Evolutionary conservation across 1,140 invertebrate species (phyloP).

Genomic region (Dendrolimus kikuchii): DNA sequence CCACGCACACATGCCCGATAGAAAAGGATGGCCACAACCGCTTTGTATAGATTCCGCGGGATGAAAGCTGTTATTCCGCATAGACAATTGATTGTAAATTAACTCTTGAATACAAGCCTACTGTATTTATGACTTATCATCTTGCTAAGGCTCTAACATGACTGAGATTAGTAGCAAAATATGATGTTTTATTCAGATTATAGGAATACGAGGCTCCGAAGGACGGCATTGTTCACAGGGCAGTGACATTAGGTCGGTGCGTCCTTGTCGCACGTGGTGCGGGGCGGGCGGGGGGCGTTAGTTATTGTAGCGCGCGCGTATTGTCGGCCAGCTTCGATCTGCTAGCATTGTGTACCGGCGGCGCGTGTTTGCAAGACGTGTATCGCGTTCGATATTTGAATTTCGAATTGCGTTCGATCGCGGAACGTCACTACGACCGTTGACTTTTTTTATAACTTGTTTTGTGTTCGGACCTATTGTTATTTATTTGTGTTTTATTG

Average conservation of each 20-base stretch:
- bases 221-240: slow-evolving; percentile 64
- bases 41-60: slow-evolving; percentile 65
- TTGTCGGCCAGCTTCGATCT: slow-evolving; percentile 67
- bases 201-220: slow-evolving; percentile 26
- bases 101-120: slow-evolving; percentile 35
- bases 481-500: slow-evolving; percentile 38
- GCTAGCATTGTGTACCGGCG: slow-evolving; percentile 59
- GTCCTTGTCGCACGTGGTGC: slow-evolving; percentile 61
- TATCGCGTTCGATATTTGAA: slow-evolving; percentile 26
- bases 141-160: not conserved
- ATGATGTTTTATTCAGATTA: slow-evolving; percentile 30
- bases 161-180: slow-evolving; percentile 7
- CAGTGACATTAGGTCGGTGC: slow-evolving; percentile 66
- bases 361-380: slow-evolving; percentile 46
- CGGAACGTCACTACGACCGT: slow-evolving; percentile 21
- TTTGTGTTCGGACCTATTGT: slow-evolving; percentile 21
- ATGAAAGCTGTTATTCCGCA: slow-evolving; percentile 52
- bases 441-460: slow-evolving; percentile 20
- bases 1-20: slow-evolving; percentile 53
- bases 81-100: slow-evolving; percentile 64
- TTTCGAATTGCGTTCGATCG: slow-evolving; percentile 36
- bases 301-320: slow-evolving; percentile 68
- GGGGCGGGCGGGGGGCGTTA: slow-evolving; percentile 49
- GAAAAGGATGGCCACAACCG: slow-evolving; percentile 53
- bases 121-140: slow-evolving; percentile 9